Base-by-base conservation (phyloP, 1,140 invertebrate genomes). In the Drosophila leontia region DNA sequence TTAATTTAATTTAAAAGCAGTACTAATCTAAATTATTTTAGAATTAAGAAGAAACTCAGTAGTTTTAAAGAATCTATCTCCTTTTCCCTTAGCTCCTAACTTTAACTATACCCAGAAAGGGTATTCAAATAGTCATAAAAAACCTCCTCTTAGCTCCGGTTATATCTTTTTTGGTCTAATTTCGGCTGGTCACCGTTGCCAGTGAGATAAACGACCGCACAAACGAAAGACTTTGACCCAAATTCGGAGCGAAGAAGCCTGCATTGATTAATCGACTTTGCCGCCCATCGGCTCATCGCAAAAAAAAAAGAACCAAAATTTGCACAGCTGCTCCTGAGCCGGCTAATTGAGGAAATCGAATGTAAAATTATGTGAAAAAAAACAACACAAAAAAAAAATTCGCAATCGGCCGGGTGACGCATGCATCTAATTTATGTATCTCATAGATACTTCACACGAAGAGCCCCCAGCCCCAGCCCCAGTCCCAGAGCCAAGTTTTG, bases 271-370 rank as follows among this genome's bases (percentile, higher is more conserved):
- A 85, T 85, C 76, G 82, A 82, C 63, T 86, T 72, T 51, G 19
- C 44, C 15, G 34, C 64, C 48, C 47, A 48, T 77, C 51, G 51
- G 81, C 82, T 64, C 77, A 83, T 79, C 80, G 83, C 71, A 39
- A n/a, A 13, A 17, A 26, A 26, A 55, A 9, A 15, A 56, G 45
- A 42, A 39, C 32, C 13, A 35, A 45, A 72, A 72, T 74, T 74
- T 42, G 70, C 70, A 74, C 70, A 74, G 70, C 70, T 74, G 69
- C 69, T 72, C 29, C 69, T 60, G 45, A 71, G 69, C 65, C 70
- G 68, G 82, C 81, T 85, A 85, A 86, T 85, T 78, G 82, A 86
- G 82, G 82, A 85, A 85, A 85, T 85, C 82, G 82, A 85, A 85
- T 85, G 82, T 82, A 85, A 86, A 85, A 85, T 85, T 82, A 85